A percentile compares a stretch with the other conserved stretches of the same genome.
Conservation (phyloP, 2,113 vertebrate species). For the Orthonyx spaldingii region DNA sequence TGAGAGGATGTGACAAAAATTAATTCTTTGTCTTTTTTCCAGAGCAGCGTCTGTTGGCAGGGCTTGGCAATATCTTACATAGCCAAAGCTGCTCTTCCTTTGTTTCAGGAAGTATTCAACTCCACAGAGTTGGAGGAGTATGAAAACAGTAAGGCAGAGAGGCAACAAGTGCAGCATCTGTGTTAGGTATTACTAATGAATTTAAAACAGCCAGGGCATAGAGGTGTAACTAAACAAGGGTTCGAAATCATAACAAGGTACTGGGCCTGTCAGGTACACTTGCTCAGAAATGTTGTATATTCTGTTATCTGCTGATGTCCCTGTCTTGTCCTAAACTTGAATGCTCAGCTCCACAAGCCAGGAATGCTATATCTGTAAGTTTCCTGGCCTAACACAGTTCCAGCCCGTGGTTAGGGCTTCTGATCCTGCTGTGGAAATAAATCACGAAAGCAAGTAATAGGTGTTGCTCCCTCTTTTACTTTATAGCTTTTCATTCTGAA, state of each 20-base stretch:
- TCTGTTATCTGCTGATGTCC: not conserved
- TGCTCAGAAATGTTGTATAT: not conserved
- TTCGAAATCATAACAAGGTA: not conserved
- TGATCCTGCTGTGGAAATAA: not conserved
- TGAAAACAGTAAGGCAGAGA: not conserved
- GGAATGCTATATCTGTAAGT: not conserved
- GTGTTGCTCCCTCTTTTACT: not conserved
- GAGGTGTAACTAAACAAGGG: not conserved
- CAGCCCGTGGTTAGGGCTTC: not conserved
- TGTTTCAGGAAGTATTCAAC: not conserved
- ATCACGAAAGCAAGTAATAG: not conserved
- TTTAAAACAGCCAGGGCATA: not conserved
- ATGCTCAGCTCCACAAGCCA: rapidly evolving
- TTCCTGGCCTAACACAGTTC: not conserved
- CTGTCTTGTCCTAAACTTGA: not conserved
- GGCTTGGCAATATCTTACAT: not conserved
- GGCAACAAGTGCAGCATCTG: not conserved
- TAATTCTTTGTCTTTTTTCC: not conserved
- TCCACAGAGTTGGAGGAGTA: not conserved
- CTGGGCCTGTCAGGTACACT: not conserved
- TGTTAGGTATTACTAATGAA: not conserved
- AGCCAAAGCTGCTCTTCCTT: not conserved
- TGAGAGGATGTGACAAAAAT: not conserved
- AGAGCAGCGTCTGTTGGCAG: not conserved
- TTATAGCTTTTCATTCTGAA: not conserved